phyloP scores from a whole-genome alignment of 2,113 vertebrate species.

The Cairina moschata region DNA sequence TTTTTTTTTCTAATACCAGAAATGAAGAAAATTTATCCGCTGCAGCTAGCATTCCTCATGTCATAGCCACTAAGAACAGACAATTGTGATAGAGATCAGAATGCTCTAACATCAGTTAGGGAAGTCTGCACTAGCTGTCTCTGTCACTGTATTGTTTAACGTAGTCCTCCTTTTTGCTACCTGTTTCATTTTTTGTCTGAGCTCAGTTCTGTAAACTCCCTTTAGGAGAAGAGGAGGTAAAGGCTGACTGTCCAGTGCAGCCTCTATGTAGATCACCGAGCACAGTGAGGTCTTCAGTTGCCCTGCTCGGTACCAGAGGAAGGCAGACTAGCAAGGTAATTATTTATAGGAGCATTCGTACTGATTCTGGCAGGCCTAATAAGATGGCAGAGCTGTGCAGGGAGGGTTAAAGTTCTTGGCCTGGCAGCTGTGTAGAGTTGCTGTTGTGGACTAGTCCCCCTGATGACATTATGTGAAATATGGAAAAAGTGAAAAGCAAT shows the following conservation, averaged over 20 bases:
- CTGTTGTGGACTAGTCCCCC: neutral
- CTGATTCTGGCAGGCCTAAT: neutral
- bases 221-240: neutral
- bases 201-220: neutral
- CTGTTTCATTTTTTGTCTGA: neutral
- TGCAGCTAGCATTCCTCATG: neutral
- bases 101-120: neutral
- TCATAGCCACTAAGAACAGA: neutral
- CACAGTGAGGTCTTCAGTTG: neutral
- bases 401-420: neutral
- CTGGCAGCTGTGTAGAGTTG: neutral
- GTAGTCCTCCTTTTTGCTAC: neutral
- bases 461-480: neutral
- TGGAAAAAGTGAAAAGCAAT: neutral
- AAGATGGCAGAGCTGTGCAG: neutral
- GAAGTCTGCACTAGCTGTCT: neutral
- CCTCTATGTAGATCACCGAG: neutral
- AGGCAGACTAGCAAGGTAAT: neutral
- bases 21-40: neutral
- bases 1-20: neutral
- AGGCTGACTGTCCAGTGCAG: neutral
- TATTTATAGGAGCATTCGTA: neutral
- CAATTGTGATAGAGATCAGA: neutral
- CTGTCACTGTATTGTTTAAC: neutral
- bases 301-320: neutral